Conservation (phyloP, 2,113 vertebrate species). For the Grus americana region DNA sequence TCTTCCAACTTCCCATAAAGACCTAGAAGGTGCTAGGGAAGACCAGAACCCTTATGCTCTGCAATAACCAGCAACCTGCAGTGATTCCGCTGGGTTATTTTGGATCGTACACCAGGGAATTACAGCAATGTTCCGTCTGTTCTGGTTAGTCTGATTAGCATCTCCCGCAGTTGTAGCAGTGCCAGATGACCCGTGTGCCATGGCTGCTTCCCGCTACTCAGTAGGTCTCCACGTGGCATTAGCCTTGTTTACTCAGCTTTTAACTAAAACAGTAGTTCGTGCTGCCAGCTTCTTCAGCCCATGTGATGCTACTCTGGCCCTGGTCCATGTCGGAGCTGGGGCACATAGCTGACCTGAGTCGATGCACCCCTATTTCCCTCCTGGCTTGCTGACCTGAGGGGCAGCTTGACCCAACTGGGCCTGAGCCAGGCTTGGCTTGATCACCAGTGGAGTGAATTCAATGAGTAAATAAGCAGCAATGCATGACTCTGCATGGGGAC, state of each 20-base stretch:
- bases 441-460: background rate
- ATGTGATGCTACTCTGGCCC: background rate
- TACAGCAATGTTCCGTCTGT: background rate
- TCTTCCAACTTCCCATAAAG: no score
- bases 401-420: background rate
- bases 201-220: background rate
- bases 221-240: background rate
- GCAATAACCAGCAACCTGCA: background rate
- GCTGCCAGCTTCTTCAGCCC: background rate
- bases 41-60: background rate
- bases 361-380: background rate
- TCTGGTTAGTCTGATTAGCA: background rate
- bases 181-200: background rate
- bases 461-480: background rate
- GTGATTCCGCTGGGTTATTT: background rate
- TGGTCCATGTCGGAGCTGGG: background rate
- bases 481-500: background rate
- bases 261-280: rapidly evolving
- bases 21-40: background rate
- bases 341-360: background rate
- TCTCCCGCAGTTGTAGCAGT: rapidly evolving
- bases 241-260: slow-evolving; percentile 8
- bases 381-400: background rate
- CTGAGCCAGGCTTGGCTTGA: background rate
- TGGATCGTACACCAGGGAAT: rapidly evolving